A percentile compares a stretch with the other conserved stretches of the same genome.
Conservation (phyloP, 2,113 vertebrate genomes). For the Platichthys stellatus region DNA sequence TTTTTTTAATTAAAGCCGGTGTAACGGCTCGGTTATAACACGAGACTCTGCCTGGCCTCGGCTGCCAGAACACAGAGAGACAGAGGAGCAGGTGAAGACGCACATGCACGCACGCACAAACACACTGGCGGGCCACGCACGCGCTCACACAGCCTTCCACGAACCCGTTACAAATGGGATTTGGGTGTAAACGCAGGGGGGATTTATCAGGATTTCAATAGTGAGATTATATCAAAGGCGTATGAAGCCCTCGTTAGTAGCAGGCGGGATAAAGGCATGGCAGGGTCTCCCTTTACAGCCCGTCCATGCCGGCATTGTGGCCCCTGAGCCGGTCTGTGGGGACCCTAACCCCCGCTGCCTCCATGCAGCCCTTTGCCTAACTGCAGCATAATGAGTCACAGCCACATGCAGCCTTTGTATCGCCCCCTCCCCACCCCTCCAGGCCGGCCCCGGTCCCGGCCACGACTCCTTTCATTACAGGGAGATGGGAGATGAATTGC, state of each 20-base stretch:
- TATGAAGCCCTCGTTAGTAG: conserved; percentile 96
- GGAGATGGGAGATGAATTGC: conserved; percentile 90
- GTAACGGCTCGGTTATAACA: conserved; percentile 79
- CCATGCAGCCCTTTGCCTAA: conserved; percentile 86
- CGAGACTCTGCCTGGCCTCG: conserved; percentile 84
- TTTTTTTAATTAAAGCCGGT: conserved; percentile 76
- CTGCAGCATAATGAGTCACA: conserved; percentile 94
- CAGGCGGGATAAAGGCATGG: conserved; percentile 89
- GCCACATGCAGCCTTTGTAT: conserved; percentile 89
- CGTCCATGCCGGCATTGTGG: conserved; percentile 88
- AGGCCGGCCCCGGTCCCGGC: conserved; percentile 80
- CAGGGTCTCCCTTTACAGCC: conserved; percentile 83
- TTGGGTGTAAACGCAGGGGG: conserved; percentile 89
- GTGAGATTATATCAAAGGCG: conserved; percentile 96
- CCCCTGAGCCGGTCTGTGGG: conserved; percentile 87
- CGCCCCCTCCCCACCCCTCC: conserved; percentile 62
- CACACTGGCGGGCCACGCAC: conserved; percentile 6
- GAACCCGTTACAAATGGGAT: conserved; percentile 92
- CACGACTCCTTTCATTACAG: conserved; percentile 89
- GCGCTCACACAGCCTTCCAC: conserved; percentile 38
- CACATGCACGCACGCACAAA: conserved; percentile 26
- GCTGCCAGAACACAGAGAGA: conserved; percentile 77
- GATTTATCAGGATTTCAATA: conserved; percentile 95
- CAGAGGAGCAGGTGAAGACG: conserved; percentile 79
- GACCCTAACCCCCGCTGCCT: conserved; percentile 89